A percentile compares a stretch with the other conserved stretches of the same genome.
These are phyloP conservation scores for Aplochiton taeniatus DNA, from an alignment of 2,797 vertebrate genomes.

Conservation along the genomic window DNA sequence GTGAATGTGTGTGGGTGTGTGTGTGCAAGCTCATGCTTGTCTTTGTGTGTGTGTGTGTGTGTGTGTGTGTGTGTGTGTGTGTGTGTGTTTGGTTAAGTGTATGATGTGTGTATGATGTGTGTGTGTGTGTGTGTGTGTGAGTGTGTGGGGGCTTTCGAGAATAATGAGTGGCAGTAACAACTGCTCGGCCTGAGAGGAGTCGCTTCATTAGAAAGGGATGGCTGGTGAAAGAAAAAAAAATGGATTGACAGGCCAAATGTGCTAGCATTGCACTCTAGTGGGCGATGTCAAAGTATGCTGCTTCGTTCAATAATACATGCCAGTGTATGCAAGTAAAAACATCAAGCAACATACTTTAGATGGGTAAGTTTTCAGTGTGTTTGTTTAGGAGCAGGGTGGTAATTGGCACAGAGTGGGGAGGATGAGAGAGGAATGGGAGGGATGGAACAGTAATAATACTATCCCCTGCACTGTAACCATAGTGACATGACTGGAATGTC, in stretches of 20 bases:
- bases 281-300: conserved; percentile 28
- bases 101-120: conserved; percentile 15
- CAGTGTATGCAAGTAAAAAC: background rate
- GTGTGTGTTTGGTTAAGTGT: conserved; percentile 45
- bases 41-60: conserved; percentile 25
- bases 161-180: conserved; percentile 87
- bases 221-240: conserved; percentile 78
- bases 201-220: conserved; percentile 68
- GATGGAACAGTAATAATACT: conserved; percentile 48
- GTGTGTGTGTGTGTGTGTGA: conserved; percentile 24
- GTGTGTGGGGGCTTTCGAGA: conserved; percentile 41
- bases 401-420: conserved; percentile 45
- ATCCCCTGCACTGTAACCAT: conserved; percentile 48
- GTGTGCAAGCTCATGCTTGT: conserved; percentile 55
- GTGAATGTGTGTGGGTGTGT: background rate
- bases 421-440: conserved; percentile 38
- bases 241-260: conserved; percentile 85
- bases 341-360: background rate
- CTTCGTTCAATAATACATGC: conserved; percentile 30
- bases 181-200: conserved; percentile 77
- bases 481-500: conserved; percentile 67
- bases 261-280: conserved; percentile 59
- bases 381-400: conserved; percentile 53
- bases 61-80: conserved; percentile 42
- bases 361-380: conserved; percentile 32